These are phyloP conservation scores for Tangachromis dhanisi DNA, from an alignment of 2,113 vertebrate genomes.

Conservation along the genomic window DNA sequence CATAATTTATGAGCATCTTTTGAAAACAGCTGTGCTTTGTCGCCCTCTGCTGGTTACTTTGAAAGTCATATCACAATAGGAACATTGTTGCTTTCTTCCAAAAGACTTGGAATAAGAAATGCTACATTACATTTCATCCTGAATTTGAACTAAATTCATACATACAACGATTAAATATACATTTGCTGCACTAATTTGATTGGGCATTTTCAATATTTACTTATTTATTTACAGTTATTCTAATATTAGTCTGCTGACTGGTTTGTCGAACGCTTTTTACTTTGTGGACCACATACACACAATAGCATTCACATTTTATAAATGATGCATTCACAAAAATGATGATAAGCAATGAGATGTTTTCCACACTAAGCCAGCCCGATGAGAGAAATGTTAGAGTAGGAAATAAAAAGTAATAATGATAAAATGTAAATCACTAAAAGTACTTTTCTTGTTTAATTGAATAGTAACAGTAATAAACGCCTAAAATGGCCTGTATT, in stretches of 20 bases:
- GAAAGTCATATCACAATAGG: background rate
- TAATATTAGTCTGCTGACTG: background rate
- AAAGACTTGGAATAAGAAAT: background rate
- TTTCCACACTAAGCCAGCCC: background rate
- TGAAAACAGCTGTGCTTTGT: background rate
- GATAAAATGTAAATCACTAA: background rate
- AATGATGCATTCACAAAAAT: background rate
- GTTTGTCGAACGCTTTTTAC: background rate
- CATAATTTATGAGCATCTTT: background rate
- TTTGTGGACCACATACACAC: background rate
- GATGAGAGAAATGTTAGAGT: background rate
- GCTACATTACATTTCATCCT: background rate
- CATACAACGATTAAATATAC: background rate
- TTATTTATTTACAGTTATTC: background rate
- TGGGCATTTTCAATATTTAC: background rate
- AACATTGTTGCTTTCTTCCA: background rate
- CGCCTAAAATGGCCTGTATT: no score
- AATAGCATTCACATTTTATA: background rate
- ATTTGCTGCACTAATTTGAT: background rate
- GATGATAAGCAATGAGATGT: background rate
- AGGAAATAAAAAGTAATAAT: background rate
- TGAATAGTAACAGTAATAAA: background rate
- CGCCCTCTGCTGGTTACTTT: conserved; percentile 52
- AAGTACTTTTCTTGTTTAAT: background rate
- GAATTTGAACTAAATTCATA: background rate